A percentile compares a stretch with the other conserved stretches of the same genome.
These are phyloP conservation scores for Pseudorhombus dupliciocellatus DNA, from an alignment of 2,113 vertebrate genomes.

Conservation along the genomic window DNA sequence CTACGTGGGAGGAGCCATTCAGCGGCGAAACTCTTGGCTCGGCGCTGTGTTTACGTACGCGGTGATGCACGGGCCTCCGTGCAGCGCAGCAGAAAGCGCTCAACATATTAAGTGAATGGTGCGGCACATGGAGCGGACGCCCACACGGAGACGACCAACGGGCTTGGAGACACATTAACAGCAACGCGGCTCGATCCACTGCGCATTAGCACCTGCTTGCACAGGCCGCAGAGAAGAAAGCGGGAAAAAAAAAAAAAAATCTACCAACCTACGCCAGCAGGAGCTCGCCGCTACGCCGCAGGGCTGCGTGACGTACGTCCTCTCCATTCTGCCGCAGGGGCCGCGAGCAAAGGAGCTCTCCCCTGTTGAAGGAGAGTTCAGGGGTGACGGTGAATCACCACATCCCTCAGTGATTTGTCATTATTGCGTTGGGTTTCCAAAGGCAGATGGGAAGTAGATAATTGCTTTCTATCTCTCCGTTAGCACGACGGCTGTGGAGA, in stretches of 20 bases:
- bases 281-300: constrained; percentile 27
- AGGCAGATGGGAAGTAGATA: constrained; percentile 33
- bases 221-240: constrained; percentile 3
- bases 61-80: constrained; percentile 52
- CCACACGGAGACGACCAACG: constrained; percentile 19
- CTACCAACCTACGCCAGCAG: constrained; percentile 49
- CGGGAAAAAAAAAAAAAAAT: constrained; percentile 17
- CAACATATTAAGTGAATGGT: constrained; percentile 23
- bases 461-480: constrained; percentile 47
- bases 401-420: constrained; percentile 19
- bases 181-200: constrained; percentile 7
- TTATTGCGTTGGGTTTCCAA: constrained; percentile 29
- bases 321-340: constrained; percentile 24
- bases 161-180: constrained; percentile 17
- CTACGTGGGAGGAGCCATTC: constrained; percentile 45
- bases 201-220: constrained; percentile 42
- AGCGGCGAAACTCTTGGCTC: constrained; percentile 33
- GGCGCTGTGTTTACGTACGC: constrained; percentile 44
- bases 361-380: constrained; percentile 20
- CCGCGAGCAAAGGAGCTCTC: constrained; percentile 17
- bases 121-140: constrained; percentile 39
- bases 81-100: constrained; percentile 21
- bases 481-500: not conserved
- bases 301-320: constrained; percentile 50
- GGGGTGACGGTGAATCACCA: constrained; percentile 56